Conservation (phyloP, 2,113 vertebrate species). For the Porphyrio hochstetteri region DNA sequence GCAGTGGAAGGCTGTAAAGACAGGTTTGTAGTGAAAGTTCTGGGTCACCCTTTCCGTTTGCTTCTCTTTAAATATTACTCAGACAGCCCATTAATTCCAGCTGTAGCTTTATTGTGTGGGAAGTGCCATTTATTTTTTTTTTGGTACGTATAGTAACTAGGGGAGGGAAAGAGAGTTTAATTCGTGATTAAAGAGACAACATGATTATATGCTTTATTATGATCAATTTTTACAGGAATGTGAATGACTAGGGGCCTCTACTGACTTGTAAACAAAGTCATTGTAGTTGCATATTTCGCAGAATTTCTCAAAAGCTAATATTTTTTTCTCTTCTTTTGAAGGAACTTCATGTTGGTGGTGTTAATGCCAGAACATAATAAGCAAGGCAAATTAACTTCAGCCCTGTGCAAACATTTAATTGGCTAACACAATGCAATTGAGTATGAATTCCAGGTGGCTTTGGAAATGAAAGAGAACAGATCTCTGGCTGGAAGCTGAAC, state of each 20-base stretch:
- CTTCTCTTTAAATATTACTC: background rate
- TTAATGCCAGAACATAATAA: constrained; percentile 72
- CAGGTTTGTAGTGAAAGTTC: background rate
- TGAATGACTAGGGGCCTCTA: background rate
- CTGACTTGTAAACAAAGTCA: constrained; percentile 33
- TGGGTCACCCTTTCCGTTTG: background rate
- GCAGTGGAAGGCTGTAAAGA: background rate
- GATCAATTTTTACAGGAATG: constrained; percentile 20
- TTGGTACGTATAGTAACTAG: background rate
- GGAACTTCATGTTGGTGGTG: constrained; percentile 78
- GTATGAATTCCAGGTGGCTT: constrained; percentile 72
- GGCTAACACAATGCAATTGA: constrained; percentile 63
- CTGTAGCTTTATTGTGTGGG: background rate
- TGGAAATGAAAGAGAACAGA: constrained; percentile 82
- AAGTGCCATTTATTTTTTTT: background rate
- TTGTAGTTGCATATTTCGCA: background rate
- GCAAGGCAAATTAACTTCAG: constrained; percentile 66
- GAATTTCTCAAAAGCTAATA: constrained; percentile 43
- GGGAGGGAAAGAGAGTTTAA: background rate
- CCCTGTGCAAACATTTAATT: constrained; percentile 59
- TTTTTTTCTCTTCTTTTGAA: constrained; percentile 28
- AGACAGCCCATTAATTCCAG: background rate
- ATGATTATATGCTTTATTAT: background rate
- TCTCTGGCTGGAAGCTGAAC: constrained; percentile 78
- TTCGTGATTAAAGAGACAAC: background rate